Percentiles rank a stretch among this genome's conserved stretches.
Evolutionary conservation across 2,113 vertebrate species (phyloP).

Genomic region (Neolamprologus longior): DNA sequence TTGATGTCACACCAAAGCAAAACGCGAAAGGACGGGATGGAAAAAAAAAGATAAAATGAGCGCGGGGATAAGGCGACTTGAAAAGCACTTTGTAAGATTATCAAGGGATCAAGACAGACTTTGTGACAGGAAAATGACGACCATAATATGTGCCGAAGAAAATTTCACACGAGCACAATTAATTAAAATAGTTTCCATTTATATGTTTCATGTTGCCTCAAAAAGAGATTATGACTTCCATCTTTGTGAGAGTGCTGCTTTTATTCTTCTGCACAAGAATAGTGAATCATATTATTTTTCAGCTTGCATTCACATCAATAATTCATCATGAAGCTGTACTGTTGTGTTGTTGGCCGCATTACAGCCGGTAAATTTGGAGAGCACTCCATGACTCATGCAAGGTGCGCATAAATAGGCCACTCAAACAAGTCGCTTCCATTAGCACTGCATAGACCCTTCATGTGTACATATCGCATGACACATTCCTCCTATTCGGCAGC

Average conservation of each 20-base stretch:
- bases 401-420: slow-evolving; percentile 32
- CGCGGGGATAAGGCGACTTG: slow-evolving; percentile 28
- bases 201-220: neutral
- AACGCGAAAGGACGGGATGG: neutral
- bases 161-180: neutral
- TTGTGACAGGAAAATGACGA: slow-evolving; percentile 28
- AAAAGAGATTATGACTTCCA: neutral
- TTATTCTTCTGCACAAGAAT: neutral
- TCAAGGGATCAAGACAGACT: slow-evolving; percentile 26
- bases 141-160: neutral
- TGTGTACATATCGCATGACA: slow-evolving; percentile 54
- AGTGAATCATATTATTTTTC: neutral
- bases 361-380: neutral
- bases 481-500: slow-evolving; percentile 17
- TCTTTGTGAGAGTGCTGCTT: neutral
- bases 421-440: slow-evolving; percentile 33
- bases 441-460: neutral
- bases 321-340: slow-evolving; percentile 12
- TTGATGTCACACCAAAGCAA: slow-evolving; percentile 46
- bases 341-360: neutral
- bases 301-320: neutral
- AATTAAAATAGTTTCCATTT: neutral
- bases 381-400: slow-evolving; percentile 16
- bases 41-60: slow-evolving; percentile 6
- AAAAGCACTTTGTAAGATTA: slow-evolving; percentile 30